Base-by-base conservation (phyloP, 92 coral and sea anemone genomes). In the Paragorgia papillata region DNA sequence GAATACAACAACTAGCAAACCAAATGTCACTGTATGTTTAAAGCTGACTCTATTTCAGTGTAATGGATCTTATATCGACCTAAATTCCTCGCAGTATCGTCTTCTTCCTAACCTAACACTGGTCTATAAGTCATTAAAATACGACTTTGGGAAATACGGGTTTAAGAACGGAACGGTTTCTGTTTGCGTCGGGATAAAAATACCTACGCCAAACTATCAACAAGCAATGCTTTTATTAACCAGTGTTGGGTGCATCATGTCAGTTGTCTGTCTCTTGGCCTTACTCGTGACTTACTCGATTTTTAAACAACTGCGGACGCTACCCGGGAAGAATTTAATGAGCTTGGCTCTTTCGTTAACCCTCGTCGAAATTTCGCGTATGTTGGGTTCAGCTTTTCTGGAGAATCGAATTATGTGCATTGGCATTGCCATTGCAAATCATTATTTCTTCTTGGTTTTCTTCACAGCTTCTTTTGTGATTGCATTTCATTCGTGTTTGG, bases 271-370 rank as follows among this genome's bases (percentile, higher is more conserved):
- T 10, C 58, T 68, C 0, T 8, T 68, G 9, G 59, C 41, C 18
- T 22, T 68, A 7, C 32, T 68, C 54, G 22, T 68, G 7, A 68
- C 75, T 49, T 68, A 68, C 34, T 26, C 54, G 12, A 12, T 68
- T 43, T 68, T 68, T 28, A 68, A 68, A 25, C 58, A 68, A 28
- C 31, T 68, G 58, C 57, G 75, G 29, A 68, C 75, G 7, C 33
- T 68, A 3, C 75, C 75, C 9, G 75, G 75, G 7, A 68, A 68
- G 50, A 68, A 68, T 48, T 31, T 68, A 20, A 21, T 68, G 50
- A 68, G 59, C 48, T 33, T 68, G n/a, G 35, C 75, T 6, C 12
- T 68, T 27, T 68, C 75, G 1, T 59, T 68, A 1, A 21, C 58
- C 17, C 14, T 68, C 17, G 59, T 59, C 20, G 59, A 46, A 18